A percentile compares a stretch with the other conserved stretches of the same genome.
phyloP scores from a whole-genome alignment of 1,140 invertebrate species.

The Papilio xuthus region DNA sequence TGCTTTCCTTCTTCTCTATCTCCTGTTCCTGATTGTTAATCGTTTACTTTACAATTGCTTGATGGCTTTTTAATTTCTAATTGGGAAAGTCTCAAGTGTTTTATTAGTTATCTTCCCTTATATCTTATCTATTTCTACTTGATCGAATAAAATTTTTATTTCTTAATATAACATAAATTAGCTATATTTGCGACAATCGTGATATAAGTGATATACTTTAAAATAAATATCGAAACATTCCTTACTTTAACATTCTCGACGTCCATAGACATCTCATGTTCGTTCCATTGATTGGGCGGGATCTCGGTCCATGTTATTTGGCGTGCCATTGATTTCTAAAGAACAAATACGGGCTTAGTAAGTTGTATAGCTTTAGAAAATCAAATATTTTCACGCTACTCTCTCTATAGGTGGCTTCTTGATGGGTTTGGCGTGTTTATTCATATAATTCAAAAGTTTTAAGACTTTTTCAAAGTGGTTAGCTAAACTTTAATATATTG shows the following conservation, averaged over 20 bases:
- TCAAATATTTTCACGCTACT: not conserved
- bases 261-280: constrained; percentile 48
- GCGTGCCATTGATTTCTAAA: constrained; percentile 28
- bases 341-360: not conserved
- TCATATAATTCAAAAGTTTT: not conserved
- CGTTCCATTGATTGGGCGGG: constrained; percentile 61
- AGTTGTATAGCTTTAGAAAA: not conserved
- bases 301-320: constrained; percentile 58
- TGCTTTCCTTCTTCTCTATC: constrained; percentile 49
- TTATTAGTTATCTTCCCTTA: no score
- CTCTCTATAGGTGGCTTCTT: not conserved
- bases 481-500: no score
- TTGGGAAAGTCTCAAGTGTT: no score
- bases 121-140: no score
- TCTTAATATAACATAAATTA: not conserved
- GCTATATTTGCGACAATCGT: not conserved
- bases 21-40: constrained; percentile 34
- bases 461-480: no score
- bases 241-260: constrained; percentile 40
- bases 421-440: not conserved
- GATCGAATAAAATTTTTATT: no score
- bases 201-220: not conserved
- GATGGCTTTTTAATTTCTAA: no score
- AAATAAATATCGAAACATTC: not conserved
- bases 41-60: not conserved